Evolutionary conservation across 2,888 invertebrate genomes (phyloP), one percentile per base, ranked within the genome.

Genomic region (Microplitis deprimator): DNA sequence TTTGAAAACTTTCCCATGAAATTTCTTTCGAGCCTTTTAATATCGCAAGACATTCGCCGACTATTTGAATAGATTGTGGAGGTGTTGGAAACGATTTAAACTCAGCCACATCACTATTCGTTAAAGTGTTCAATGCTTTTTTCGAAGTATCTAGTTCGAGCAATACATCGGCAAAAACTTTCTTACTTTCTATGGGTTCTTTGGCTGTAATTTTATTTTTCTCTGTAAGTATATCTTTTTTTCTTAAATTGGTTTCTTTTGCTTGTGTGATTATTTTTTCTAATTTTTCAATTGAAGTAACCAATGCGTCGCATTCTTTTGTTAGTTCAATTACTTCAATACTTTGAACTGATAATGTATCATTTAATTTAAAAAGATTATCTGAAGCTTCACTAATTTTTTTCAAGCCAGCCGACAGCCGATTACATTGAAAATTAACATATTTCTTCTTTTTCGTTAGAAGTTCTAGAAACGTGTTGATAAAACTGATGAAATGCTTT

Each of bases 21-120:
- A 97, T 93, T 82, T 97, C 97, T 83, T 95, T 95, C 68, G 94
- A 91, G 1, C 96, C 96, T 80, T 95, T 93, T 77, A 98, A 92
- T 73, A 97, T 96, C 0, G 95, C 96, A 20, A 98, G 94, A 87
- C 97, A 97, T 88, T 98, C 97, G 87, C 96, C 96, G 0, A 98
- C 95, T 0, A 94, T 92, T 91, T 97, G 97, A 39, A 97, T 97
- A 13, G 96, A 94, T 83, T 96, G 95, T 0, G 97, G 97, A 0
- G 97, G 97, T 0, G 96, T 97, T 7, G 96, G 96, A 86, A 97
- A 97, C 0, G 97, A 97, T 84, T 97, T 91, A 67, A 97, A 97
- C 91, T 98, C 97, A 29, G 97, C 97, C 83, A 98, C 97, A 85
- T 97, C 97, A 0, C 94, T 93, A 90, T 97, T 97, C 72, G 97